Base-by-base conservation (phyloP, 1,140 invertebrate genomes). In the Oreohelix idahoensis region DNA sequence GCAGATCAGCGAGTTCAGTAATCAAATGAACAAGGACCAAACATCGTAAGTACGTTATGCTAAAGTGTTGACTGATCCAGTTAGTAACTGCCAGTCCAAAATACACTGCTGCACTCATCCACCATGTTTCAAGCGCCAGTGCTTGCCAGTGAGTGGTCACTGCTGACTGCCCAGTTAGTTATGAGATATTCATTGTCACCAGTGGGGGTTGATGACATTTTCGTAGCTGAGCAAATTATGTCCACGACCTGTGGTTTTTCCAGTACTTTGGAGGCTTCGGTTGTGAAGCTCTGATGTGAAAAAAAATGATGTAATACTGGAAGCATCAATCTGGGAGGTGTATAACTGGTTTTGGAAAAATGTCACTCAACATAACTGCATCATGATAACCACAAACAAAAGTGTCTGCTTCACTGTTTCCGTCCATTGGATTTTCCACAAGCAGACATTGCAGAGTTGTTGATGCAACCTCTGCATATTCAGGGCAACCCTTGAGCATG, bases 331-430 rank as follows among this genome's bases (percentile, higher is more conserved):
- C 85, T 8, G 87, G 87, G 10, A 88, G 83, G 45, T 85, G 82
- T 58, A 88, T 84, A 51, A 88, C 66, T 26, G 87, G 87, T 45
- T 85, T 86, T 26, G 87, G 87, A 35, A 78, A 83, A 13, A 88
- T 85, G 80, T 86, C 85, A 35, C 84, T 84, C n/a, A 45, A 79
- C 77, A 86, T 84, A 39, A 86, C 49, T 0, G 81, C 74, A 53
- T 86, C 84, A 71, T 86, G 84, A 38, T 84, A 88, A 8, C 84
- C 81, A 71, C 75, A 83, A 20, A 88, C 74, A 26, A 80, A 83
- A 13, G 70, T 80, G 51, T 86, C 85, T 0, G 83, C 85, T 13
- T 79, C 66, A 42, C 78, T 83, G 39, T 81, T 73, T 10, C 79
- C 81, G 38, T 81, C 85, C 29, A 39, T 69, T 26, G 85, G 85